Evolutionary conservation across 2,113 vertebrate species (phyloP).

Genomic region (Cryptomyrus ogoouensis): DNA sequence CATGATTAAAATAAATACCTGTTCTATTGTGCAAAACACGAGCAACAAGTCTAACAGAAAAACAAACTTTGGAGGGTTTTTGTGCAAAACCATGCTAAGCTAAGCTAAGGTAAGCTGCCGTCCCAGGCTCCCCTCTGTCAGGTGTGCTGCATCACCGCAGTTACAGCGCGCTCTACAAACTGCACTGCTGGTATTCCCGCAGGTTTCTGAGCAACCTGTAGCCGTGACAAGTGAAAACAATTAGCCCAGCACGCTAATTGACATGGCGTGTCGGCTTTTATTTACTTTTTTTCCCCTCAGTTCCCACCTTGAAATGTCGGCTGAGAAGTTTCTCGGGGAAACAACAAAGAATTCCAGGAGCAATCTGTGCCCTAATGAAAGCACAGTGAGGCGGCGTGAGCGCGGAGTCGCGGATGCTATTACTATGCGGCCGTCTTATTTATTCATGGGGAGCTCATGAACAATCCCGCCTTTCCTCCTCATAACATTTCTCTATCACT

Average conservation of each 20-base stretch:
- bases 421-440: slow-evolving; percentile 53
- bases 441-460: slow-evolving; percentile 66
- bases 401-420: slow-evolving; percentile 44
- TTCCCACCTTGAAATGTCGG: slow-evolving; percentile 45
- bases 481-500: slow-evolving; percentile 65
- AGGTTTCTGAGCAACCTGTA: slow-evolving; percentile 22
- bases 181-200: background rate
- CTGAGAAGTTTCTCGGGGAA: background rate
- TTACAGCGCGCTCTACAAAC: background rate
- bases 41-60: background rate
- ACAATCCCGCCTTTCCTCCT: slow-evolving; percentile 66
- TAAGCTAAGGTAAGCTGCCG: background rate
- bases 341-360: slow-evolving; percentile 40
- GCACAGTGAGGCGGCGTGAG: slow-evolving; percentile 40
- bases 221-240: slow-evolving; percentile 39
- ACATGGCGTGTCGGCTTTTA: slow-evolving; percentile 38
- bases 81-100: background rate
- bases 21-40: background rate
- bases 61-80: background rate
- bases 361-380: slow-evolving; percentile 50
- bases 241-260: slow-evolving; percentile 45
- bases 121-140: background rate
- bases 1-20: background rate
- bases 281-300: slow-evolving; percentile 26
- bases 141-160: background rate